Percentiles rank a stretch among this genome's conserved stretches.
These are phyloP conservation scores for Anastatus disparis DNA, from an alignment of 1,140 invertebrate species.

Conservation along the genomic window DNA sequence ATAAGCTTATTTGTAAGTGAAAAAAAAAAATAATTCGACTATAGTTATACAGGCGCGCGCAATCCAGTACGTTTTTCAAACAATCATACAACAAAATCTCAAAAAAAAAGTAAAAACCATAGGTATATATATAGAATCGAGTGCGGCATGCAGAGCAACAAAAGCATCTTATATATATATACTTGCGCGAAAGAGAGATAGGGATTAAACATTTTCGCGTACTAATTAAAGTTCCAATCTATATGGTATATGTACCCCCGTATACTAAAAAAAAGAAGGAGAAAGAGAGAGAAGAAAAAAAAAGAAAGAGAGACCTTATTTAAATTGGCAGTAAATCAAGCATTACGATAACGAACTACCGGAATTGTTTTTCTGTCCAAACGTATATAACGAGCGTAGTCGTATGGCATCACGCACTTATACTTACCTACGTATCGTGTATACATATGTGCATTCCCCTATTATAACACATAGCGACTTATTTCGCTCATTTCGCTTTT, in stretches of 20 bases:
- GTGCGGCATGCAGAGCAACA: not conserved
- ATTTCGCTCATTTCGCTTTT: too few species aligned
- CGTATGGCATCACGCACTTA: too few species aligned
- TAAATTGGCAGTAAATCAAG: slow-evolving; percentile 37
- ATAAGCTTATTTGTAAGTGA: not conserved
- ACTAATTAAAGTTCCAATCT: slow-evolving; percentile 34
- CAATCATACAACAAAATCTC: not conserved
- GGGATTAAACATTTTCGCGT: slow-evolving; percentile 14
- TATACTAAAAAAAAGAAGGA: too few species aligned
- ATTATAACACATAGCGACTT: too few species aligned
- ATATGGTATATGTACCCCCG: not conserved
- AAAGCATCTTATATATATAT: too few species aligned
- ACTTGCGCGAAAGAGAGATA: too few species aligned
- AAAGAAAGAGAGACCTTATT: slow-evolving; percentile 6
- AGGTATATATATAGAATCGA: too few species aligned
- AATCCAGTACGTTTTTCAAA: not conserved
- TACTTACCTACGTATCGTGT: not conserved
- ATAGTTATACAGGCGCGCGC: not conserved
- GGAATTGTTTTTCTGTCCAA: slow-evolving; percentile 31
- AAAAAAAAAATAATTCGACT: not conserved
- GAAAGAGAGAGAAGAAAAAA: too few species aligned
- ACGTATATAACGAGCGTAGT: slow-evolving; percentile 20
- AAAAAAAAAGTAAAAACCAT: too few species aligned
- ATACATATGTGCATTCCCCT: too few species aligned
- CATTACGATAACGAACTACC: slow-evolving; percentile 31